Evolutionary conservation across 2,888 invertebrate species (phyloP), one percentile per base, ranked within the genome.

Genomic region (Thalpophila matura): DNA sequence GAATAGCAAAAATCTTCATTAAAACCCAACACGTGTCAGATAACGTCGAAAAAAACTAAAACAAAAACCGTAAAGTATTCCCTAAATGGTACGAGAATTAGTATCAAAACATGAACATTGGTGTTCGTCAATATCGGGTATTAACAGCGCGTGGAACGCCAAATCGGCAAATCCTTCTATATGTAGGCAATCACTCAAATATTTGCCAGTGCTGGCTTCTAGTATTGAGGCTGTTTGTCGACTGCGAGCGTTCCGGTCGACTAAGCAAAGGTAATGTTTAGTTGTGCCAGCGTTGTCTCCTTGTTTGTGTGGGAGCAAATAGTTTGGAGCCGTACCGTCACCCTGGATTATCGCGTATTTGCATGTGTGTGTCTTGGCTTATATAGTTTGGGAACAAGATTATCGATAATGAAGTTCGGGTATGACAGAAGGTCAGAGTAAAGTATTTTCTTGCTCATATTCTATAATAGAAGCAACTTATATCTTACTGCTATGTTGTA

Each of bases 151-250:
- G 31, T 50, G 47, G 45, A 63, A 55, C 53, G 63, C 62, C 50
- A 51, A 74, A 70, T 66, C 54, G 63, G 56, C 73, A 69, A 80
- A 73, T 74, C 68, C 74, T 64, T 68, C 66, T 73, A 74, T 77
- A 78, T 84, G 77, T 79, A 83, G 80, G 86, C 86, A 85, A 90
- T 89, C 88, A 87, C 82, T 89, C 88, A 89, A 87, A 90, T 88
- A 89, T 91, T 91, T 89, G 86, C 86, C 63, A 54, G 73, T 70
- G 74, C 62, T 80, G 80, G 81, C 83, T 83, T 76, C 71, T 71
- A 70, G 69, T 49, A 40, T 35, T 46, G 50, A 51, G 50, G 57
- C 40, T 83, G 79, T 87, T 80, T 85, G 82, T 79, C 56, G 66
- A 77, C 74, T 75, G 65, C 57, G 69, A 79, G 42, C 74, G 63